phyloP scores from a whole-genome alignment of 2,797 vertebrate genomes.

The Monodelphis domestica region DNA sequence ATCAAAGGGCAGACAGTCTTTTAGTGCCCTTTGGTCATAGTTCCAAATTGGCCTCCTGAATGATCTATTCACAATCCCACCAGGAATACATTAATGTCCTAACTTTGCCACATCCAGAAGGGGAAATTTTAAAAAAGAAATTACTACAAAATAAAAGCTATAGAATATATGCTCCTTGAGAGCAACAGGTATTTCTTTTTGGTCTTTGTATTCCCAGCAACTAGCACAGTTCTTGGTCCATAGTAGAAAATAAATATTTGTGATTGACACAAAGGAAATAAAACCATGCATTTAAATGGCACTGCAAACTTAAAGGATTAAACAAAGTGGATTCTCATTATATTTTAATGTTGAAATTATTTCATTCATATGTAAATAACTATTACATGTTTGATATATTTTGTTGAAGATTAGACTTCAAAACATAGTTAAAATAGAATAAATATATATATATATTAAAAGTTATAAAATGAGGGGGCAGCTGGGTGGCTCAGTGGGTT shows the following conservation, averaged over 20 bases:
- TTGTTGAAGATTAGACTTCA: neutral
- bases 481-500: too few species aligned
- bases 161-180: too few species aligned
- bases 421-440: neutral
- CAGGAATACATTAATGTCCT: too few species aligned
- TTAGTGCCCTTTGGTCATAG: too few species aligned
- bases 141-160: neutral
- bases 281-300: neutral
- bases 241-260: neutral
- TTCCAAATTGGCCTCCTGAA: too few species aligned
- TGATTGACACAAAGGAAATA: neutral
- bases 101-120: too few species aligned
- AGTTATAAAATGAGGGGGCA: too few species aligned
- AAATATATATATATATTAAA: neutral
- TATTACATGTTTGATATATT: neutral
- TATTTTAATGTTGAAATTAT: neutral
- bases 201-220: fast-evolving
- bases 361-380: neutral
- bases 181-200: neutral
- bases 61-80: too few species aligned
- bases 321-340: neutral
- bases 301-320: neutral
- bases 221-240: fast-evolving
- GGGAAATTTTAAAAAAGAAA: neutral
- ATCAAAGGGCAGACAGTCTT: too few species aligned